phyloP scores from a whole-genome alignment of 2,888 invertebrate genomes.

The Watsonalla cultraria region DNA sequence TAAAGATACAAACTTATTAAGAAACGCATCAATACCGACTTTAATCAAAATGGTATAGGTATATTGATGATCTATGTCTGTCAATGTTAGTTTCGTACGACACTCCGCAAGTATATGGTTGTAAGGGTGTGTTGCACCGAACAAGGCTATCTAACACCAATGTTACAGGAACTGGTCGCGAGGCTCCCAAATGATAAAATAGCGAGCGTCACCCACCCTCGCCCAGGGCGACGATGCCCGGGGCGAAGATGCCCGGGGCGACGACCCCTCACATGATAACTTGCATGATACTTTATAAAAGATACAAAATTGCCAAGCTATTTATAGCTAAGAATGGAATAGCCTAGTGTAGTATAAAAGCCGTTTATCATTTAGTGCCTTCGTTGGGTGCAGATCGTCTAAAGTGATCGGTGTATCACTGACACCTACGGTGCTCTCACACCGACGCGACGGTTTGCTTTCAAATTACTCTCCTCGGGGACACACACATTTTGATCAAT shows the following conservation, averaged over 20 bases:
- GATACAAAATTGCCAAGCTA: constrained; percentile 52
- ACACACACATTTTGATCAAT: background rate
- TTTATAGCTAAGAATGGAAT: constrained; percentile 22
- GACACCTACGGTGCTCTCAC: constrained; percentile 29
- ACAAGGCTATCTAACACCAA: constrained; percentile 63
- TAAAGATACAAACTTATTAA: too few relatives aligned
- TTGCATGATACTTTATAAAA: background rate
- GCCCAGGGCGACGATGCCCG: background rate
- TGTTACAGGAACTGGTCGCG: constrained; percentile 48
- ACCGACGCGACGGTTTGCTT: constrained; percentile 8
- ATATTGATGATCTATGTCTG: too few relatives aligned
- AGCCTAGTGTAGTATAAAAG: constrained; percentile 46
- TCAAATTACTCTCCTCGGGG: background rate
- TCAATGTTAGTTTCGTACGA: too few relatives aligned
- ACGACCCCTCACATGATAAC: background rate
- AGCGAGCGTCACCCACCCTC: constrained; percentile 25
- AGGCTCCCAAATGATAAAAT: constrained; percentile 76
- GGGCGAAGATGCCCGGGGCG: background rate
- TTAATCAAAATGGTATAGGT: too few relatives aligned
- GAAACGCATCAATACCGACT: too few relatives aligned
- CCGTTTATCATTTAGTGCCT: constrained; percentile 77
- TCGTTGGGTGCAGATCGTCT: constrained; percentile 61
- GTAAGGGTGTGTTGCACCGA: constrained; percentile 29
- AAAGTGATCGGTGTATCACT: constrained; percentile 50
- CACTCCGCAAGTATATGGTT: too few relatives aligned